These are phyloP conservation scores for Drepana arcuata DNA, from an alignment of 1,140 invertebrate species.

Conservation along the genomic window DNA sequence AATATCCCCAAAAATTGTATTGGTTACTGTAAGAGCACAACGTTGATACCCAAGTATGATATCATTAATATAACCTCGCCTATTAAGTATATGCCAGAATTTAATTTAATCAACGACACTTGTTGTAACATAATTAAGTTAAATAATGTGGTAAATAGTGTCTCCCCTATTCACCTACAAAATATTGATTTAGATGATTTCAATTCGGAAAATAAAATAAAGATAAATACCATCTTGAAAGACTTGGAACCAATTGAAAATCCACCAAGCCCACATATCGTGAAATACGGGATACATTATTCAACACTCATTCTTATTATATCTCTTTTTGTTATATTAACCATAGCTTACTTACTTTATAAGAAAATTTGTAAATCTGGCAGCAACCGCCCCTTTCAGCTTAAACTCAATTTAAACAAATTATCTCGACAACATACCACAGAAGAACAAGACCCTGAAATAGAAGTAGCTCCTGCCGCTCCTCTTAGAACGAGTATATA, in stretches of 20 bases:
- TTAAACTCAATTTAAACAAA: not conserved
- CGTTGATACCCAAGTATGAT: conserved; percentile 4
- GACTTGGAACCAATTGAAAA: not conserved
- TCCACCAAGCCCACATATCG: conserved; percentile 1
- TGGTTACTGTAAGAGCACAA: conserved; percentile 4
- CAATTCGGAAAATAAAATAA: no score
- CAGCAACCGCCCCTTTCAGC: not conserved
- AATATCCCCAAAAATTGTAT: conserved; percentile 1
- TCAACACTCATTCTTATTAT: conserved; percentile 2
- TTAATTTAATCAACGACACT: conserved; percentile 9
- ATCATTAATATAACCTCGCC: not conserved
- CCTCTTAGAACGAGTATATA: conserved; percentile 1
- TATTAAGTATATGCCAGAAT: conserved; percentile 6
- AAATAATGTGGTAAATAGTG: conserved; percentile 1
- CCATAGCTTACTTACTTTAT: not conserved
- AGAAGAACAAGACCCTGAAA: not conserved
- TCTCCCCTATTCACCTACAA: not conserved
- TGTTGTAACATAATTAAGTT: conserved; percentile 11
- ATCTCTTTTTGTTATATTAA: not conserved
- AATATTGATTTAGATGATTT: conserved; percentile 5
- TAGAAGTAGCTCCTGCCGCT: not conserved
- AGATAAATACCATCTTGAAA: not conserved
- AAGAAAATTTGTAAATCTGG: conserved; percentile 1
- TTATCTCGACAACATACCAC: not conserved
- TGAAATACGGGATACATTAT: conserved; percentile 8